Evolutionary conservation across 2,888 invertebrate species (phyloP), one percentile per base, ranked within the genome.

Genomic region (Sisyra terminalis): DNA sequence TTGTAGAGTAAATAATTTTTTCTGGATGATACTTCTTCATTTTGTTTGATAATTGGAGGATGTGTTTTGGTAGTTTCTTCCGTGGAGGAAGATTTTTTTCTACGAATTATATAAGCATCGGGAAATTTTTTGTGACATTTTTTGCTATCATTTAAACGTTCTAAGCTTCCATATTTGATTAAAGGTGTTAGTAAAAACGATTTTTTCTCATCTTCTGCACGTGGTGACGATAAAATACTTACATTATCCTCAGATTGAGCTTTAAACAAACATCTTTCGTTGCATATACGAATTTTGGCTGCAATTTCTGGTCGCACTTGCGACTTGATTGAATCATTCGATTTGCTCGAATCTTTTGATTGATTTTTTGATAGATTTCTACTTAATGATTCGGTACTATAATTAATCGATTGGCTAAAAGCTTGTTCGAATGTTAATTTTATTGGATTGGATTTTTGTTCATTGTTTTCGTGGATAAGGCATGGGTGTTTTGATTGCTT

Each of bases 91-190:
- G 15, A 51, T 47, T 52, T 57, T 40, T 53, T 56, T 47, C 52
- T 53, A 1, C 53, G 58, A 10, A 64, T 56, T 30, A 64, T 59
- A 47, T 64, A 65, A 6, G 63, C 56, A 44, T 65, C 61, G 1
- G 65, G 64, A 51, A 64, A 64, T 50, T 65, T 65, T 50, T 18
- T 49, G 48, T 37, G 48, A 47, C 35, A 53, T 43, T 43, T 52
- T 30, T 43, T 43, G 29, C 8, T 37, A 43, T 44, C 50, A 11
- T 53, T 57, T 29, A 59, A 50, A 43, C 61, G 56, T 34, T 65
- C 66, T 40, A 63, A 50, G 50, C 61, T 64, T 45, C 60, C 61
- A 49, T 57, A 61, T 45, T 58, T 55, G 32, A 72, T 66, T 44
- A 60, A 60, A 47, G 64, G 66, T 52, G 54, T 56, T 48, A 57